Base-by-base conservation (phyloP, 2,888 invertebrate species). In the Hololepta plana region DNA sequence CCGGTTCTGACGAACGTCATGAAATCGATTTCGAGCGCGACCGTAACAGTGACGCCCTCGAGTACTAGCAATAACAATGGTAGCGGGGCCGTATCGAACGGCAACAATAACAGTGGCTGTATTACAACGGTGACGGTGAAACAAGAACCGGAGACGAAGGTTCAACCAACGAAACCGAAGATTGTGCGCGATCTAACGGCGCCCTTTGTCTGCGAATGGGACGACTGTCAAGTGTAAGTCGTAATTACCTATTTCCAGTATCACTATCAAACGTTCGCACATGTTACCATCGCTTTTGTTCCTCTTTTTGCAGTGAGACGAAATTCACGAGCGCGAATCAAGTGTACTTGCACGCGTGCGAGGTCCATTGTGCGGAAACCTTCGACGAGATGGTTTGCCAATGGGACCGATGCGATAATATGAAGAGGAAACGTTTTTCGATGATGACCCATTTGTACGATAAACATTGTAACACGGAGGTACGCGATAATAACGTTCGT, bases 371-470 rank as follows among this genome's bases (percentile, higher is more conserved):
- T 53, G 82, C 85, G 8, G 51, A 51, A 9, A 66, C 66, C 33
- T 59, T 58, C 29, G 64, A 64, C 35, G 84, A 87, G 48, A 74
- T 82, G 35, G 66, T 79, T 10, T 95, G 95, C 49, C 62, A 80
- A 50, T 95, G 95, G 95, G 72, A 80, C 15, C 64, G 72, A 17
- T 90, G 90, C 53, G 95, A 95, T 59, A 72, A 77, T 21, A 72
- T 93, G 52, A 79, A 82, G 29, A 59, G 95, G 29, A 77, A 81
- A 47, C 70, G 87, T 28, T 93, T 93, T 61, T 96, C 96, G 2
- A 60, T 96, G 17, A 85, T 95, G 70, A 95, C 96, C 31, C 98
- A 98, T 57, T 64, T 96, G 33, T 79, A 82, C 42, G 96, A 96
- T 58, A 79, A 88, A 35, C 96, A 96, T 51, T 85, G 93, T 49